phyloP scores from a whole-genome alignment of 2,888 invertebrate genomes.

The Clivina fossor region DNA sequence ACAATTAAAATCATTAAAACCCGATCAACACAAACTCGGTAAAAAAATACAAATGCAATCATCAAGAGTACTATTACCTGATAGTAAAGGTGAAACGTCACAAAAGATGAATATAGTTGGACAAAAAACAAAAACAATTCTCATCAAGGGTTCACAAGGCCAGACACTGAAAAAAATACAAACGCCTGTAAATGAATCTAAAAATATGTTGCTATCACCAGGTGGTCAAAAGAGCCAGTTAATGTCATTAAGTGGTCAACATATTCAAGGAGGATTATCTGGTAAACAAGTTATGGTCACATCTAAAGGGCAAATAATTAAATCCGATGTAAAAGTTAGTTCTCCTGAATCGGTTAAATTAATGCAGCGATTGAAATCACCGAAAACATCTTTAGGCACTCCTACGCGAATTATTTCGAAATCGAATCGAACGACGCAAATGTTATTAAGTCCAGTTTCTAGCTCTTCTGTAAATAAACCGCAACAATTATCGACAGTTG shows the following conservation, averaged over 20 bases:
- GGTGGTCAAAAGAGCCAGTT: constrained; percentile 22
- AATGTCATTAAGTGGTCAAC: constrained; percentile 13
- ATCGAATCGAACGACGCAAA: constrained; percentile 28
- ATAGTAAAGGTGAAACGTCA: constrained; percentile 11
- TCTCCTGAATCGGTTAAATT: constrained; percentile 40
- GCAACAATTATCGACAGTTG: constrained; percentile 16
- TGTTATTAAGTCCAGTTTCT: constrained; percentile 35
- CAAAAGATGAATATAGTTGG: constrained; percentile 26
- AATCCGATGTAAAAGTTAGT: no score
- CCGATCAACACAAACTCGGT: constrained; percentile 44
- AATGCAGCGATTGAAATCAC: constrained; percentile 11
- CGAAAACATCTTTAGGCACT: constrained; percentile 2
- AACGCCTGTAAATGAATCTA: constrained; percentile 42
- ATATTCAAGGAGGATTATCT: constrained; percentile 10
- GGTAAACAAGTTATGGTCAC: constrained; percentile 46
- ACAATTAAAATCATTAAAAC: constrained; percentile 50
- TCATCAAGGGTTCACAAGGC: constrained; percentile 51
- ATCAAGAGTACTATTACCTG: constrained; percentile 34
- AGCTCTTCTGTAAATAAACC: no score
- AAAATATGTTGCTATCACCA: constrained; percentile 22
- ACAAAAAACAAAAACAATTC: constrained; percentile 47
- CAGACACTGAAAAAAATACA: constrained; percentile 50
- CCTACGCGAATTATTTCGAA: constrained; percentile 18
- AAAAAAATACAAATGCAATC: constrained; percentile 37
- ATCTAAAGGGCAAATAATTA: constrained; percentile 48